Evolutionary conservation across 2,888 invertebrate genomes (phyloP), one percentile per base, ranked within the genome.

Genomic region (Lypha dubia): DNA sequence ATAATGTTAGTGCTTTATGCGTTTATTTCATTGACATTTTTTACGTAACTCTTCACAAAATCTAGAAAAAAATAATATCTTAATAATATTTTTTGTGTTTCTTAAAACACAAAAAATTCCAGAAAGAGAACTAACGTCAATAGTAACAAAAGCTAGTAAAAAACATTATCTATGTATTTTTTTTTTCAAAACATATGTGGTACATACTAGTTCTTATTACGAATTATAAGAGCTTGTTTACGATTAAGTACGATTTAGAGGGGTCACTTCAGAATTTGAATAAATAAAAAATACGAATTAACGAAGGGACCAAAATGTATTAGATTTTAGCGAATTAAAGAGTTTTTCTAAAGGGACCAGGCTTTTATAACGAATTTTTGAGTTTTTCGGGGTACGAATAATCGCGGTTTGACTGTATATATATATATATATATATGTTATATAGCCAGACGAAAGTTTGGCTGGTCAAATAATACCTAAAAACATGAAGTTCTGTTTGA

Each of bases 51-150:
- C n/a, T n/a, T n/a, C n/a, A n/a, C n/a, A n/a, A n/a, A n/a, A n/a
- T n/a, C n/a, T n/a, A n/a, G n/a, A n/a, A n/a, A n/a, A n/a, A n/a
- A n/a, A n/a, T n/a, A n/a, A n/a, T n/a, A n/a, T n/a, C 13, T 4
- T 11, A 3, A 51, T n/a, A n/a, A n/a, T n/a, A n/a, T n/a, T n/a
- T n/a, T n/a, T n/a, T n/a, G n/a, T n/a, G n/a, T n/a, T n/a, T n/a
- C n/a, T n/a, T n/a, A 13, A 51, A 51, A 13, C 51, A 51, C 22
- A 49, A 20, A 20, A 49, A 51, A 51, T 22, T 51, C n/a, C 51
- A 11, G 11, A 11, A 11, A 11, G 5, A 51, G 22, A 51, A 8
- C 22, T 4, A 32, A 32, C 7, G 3, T 8, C 7, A 38, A 38
- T 5, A 38, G 11, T n/a, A n/a, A n/a, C n/a, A 38, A 38, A 17